Evolutionary conservation across 2,797 vertebrate species (phyloP).

Genomic region (Typhlichthys eigenmanni): DNA sequence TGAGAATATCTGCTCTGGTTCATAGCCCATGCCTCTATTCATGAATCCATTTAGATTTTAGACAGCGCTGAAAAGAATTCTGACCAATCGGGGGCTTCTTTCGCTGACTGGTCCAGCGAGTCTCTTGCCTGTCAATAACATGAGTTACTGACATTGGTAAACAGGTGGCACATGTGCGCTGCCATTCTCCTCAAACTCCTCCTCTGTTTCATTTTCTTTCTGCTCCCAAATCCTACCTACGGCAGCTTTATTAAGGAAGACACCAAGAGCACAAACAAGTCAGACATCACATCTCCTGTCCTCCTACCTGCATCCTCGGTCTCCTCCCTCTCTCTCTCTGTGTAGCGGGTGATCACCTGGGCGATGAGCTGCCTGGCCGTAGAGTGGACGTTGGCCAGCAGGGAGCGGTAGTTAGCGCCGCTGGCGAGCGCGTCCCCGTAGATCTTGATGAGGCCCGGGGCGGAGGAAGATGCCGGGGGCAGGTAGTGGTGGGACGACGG

Average conservation of each 20-base stretch:
- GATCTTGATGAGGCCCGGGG: conserved; percentile 84
- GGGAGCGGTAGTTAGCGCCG: conserved; percentile 83
- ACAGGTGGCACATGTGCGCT: no score
- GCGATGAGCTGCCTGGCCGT: conserved; percentile 80
- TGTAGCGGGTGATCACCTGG: conserved; percentile 84
- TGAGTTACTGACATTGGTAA: no score
- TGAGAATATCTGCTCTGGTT: no score
- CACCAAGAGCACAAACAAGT: conserved; percentile 44
- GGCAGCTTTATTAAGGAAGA: conserved; percentile 24
- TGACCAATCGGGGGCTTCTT: no score
- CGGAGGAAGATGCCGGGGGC: conserved; percentile 76
- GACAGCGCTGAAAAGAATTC: no score
- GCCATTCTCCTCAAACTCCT: no score
- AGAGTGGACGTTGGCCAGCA: conserved; percentile 79
- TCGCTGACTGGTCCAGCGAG: no score
- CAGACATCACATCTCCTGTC: conserved; percentile 39
- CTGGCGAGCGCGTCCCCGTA: conserved; percentile 83
- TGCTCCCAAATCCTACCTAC: no score
- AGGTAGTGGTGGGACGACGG: conserved; percentile 81
- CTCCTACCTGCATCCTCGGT: conserved; percentile 76
- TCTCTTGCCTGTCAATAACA: no score
- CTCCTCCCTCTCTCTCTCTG: conserved; percentile 80
- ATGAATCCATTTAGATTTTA: no score
- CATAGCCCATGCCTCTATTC: no score
- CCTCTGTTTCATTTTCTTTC: no score